Evolutionary conservation across 2,797 vertebrate species (phyloP).

Genomic region (Enteromius unitaeniatus): DNA sequence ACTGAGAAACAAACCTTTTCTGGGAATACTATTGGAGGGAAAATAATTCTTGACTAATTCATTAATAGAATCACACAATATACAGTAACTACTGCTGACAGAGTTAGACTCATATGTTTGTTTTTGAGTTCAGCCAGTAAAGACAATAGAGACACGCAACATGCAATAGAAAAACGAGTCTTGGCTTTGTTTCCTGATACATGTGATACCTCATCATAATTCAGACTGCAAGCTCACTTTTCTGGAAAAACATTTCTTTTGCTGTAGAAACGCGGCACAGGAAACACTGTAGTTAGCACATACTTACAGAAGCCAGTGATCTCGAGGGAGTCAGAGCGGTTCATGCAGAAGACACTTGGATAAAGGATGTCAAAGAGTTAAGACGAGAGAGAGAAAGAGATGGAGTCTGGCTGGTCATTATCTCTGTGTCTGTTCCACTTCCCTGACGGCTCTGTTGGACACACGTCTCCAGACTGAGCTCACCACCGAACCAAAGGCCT

Average conservation of each 20-base stretch:
- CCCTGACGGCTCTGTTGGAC: constrained; percentile 38
- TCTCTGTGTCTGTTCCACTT: constrained; percentile 47
- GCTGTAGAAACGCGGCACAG: neutral
- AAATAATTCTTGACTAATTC: neutral
- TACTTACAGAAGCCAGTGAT: neutral
- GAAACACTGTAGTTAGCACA: constrained; percentile 20
- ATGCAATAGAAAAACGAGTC: neutral
- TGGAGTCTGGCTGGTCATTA: constrained; percentile 42
- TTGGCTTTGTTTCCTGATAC: neutral
- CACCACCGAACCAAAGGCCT: constrained; percentile 34
- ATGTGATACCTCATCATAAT: neutral
- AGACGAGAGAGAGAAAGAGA: constrained; percentile 10
- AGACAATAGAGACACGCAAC: constrained; percentile 4
- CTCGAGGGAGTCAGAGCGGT: neutral
- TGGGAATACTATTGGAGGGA: neutral
- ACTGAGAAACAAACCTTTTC: constrained; percentile 22
- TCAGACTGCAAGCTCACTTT: constrained; percentile 4
- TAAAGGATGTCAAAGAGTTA: constrained; percentile 26
- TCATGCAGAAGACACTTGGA: constrained; percentile 33
- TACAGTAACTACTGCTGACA: neutral
- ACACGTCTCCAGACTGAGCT: constrained; percentile 17
- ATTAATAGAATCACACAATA: neutral
- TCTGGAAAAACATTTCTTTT: constrained; percentile 19
- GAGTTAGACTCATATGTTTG: neutral
- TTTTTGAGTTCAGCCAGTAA: neutral